These are phyloP conservation scores for Pentalonia nigronervosa DNA, from an alignment of 1,140 invertebrate species.

Conservation along the genomic window DNA sequence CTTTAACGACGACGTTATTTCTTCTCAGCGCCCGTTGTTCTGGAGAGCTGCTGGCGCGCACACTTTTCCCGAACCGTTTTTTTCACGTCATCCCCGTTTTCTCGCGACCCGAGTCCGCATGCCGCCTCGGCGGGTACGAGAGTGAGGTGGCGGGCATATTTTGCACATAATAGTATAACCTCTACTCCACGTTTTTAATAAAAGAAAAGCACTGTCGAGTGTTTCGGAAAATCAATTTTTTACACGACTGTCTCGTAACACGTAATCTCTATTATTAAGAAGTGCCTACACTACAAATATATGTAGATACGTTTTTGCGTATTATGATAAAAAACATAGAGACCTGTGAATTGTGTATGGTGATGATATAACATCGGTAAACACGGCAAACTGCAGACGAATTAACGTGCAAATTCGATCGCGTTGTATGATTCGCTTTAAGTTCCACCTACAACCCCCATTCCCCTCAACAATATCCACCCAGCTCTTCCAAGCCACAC, in stretches of 20 bases:
- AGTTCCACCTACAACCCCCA: neutral
- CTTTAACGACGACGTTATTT: neutral
- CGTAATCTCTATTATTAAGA: neutral
- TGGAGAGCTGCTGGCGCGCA: neutral
- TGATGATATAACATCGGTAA: neutral
- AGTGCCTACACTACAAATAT: neutral
- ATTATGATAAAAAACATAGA: no score
- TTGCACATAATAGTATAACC: neutral
- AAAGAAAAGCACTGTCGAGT: neutral
- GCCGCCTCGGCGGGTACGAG: neutral
- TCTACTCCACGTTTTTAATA: neutral
- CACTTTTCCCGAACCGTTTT: neutral
- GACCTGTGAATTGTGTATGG: neutral
- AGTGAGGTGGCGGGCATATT: neutral
- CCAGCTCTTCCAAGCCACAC: neutral
- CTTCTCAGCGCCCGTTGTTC: neutral
- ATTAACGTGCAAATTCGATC: neutral
- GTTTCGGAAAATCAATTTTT: neutral
- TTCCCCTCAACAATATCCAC: neutral
- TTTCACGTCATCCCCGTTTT: neutral
- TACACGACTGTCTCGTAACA: neutral
- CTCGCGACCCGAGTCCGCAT: neutral
- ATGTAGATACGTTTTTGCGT: neutral
- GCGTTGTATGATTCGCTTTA: neutral
- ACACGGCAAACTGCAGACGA: neutral